Conservation (phyloP, 2,888 invertebrate species). For the Pyrgus malvae region DNA sequence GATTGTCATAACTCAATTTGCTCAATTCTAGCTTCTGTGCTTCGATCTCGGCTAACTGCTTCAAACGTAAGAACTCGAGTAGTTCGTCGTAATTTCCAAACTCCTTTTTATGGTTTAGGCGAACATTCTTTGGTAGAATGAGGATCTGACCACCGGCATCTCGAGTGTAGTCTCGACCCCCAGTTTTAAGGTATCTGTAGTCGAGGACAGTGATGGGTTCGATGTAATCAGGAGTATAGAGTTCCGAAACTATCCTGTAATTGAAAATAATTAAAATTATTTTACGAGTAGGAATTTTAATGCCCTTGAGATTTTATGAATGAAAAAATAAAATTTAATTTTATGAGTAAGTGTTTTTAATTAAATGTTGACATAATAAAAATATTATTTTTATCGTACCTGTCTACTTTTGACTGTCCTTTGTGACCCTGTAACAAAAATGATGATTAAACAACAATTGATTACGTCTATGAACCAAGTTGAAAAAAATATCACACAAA, state of each 20-base stretch:
- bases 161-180: conserved; percentile 64
- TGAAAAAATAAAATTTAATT: too few relatives aligned
- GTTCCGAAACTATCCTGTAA: conserved; percentile 57
- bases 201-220: conserved; percentile 64
- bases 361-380: too few relatives aligned
- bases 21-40: conserved; percentile 11
- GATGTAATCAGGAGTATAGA: conserved; percentile 62
- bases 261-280: too few relatives aligned
- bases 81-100: conserved; percentile 58
- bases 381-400: not conserved
- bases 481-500: too few relatives aligned
- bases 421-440: conserved; percentile 14
- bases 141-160: conserved; percentile 65
- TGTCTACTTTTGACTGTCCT: conserved; percentile 16
- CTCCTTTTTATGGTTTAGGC: conserved; percentile 50
- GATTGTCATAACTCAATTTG: not conserved
- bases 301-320: too few relatives aligned
- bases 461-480: too few relatives aligned
- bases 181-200: conserved; percentile 66
- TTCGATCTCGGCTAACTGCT: conserved; percentile 44
- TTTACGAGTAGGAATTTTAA: too few relatives aligned
- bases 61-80: conserved; percentile 57
- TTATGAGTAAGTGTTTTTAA: too few relatives aligned
- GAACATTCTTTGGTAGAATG: conserved; percentile 55
- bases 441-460: not conserved